Base-by-base conservation (phyloP, 2,113 vertebrate species). In the Ammodytes marinus region DNA sequence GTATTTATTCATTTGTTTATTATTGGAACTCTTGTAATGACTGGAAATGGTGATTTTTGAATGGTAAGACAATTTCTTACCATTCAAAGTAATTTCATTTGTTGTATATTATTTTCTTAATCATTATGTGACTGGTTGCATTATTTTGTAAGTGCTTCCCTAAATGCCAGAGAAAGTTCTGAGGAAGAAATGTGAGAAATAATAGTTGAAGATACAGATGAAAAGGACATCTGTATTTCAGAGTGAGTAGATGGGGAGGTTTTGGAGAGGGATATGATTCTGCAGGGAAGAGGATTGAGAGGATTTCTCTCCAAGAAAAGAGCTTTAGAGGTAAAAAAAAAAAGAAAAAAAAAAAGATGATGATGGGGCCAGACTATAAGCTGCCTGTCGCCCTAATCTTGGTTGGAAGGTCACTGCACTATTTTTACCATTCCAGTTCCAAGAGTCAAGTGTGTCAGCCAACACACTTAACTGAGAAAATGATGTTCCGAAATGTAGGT, bases 121-220 rank as follows among this genome's bases (percentile, higher is more conserved):
- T n/a, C 2, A 65, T 35, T 2, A 64, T 13, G 27, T 27, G 27
- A 27, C 27, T 27, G 27, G 27, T 27, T 27, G 27, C 27, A 27
- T 27, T 27, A 27, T 27, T 27, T 27, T 27, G 27, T 27, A 27
- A 27, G 27, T 27, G 27, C 27, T 27, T 27, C 27, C 27, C 27
- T 27, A 27, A 27, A 2, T 27, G 27, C 27, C 27, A 27, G 27
- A 27, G 27, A 27, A 27, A 27, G 19, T 50, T 82, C 11, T 37
- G 50, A 63, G 15, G 27, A 64, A 74, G 55, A 75, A 59, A 60
- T 27, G 42, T 64, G 58, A 74, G 74, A 43, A 55, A 69, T 45
- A 37, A 43, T 57, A 67, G 54, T n/a, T 49, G 19, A 49, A 3
- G 2, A 39, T 40, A 80, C 45, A 17, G 69, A 79, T 10, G 40